Base-by-base conservation (phyloP, 2,888 invertebrate genomes). In the Eupithecia subumbrata region DNA sequence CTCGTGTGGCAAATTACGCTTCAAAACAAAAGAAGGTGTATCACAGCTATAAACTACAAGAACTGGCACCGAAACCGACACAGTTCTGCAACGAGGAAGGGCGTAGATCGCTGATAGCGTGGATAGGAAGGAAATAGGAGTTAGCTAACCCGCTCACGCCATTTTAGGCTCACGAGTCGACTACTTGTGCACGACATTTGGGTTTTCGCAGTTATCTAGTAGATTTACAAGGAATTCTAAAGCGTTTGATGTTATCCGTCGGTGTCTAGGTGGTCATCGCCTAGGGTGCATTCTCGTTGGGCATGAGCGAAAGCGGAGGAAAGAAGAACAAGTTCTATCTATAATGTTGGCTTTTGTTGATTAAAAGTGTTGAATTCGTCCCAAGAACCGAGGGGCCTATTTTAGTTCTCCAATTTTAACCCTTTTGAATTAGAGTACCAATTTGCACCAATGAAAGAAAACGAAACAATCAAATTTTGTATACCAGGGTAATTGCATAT, bases 81-180 rank as follows among this genome's bases (percentile, higher is more conserved):
- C 68, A 52, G 71, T 84, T 83, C 84, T 79, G 82, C 83, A 84
- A 85, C 79, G 69, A 86, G 85, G 87, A 86, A 87, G 85, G 85
- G 84, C 78, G 82, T 76, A 78, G 81, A 78, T 77, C 34, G 83
- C 22, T 63, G 81, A 80, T 79, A 78, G 76, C 81, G 78, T 70
- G 81, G 75, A 48, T 73, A 83, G 87, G 86, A 87, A 86, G 87
- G 86, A 87, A 87, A 81, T 82, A 81, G 84, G 82, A 82, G 84
- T 87, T 86, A 84, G 84, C 81, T 83, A 85, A 85, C 82, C 71
- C 66, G 67, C 69, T 79, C 85, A 87, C 86, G 87, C 83, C 75
- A 84, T 73, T 73, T 74, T 76, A 78, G 81, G 80, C 78, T 80
- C 81, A 80, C 77, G 73, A 77, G 72, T 72, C 75, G 79, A 74